These are phyloP conservation scores for Microplitis deprimator DNA, from an alignment of 2,888 invertebrate genomes.

Conservation along the genomic window DNA sequence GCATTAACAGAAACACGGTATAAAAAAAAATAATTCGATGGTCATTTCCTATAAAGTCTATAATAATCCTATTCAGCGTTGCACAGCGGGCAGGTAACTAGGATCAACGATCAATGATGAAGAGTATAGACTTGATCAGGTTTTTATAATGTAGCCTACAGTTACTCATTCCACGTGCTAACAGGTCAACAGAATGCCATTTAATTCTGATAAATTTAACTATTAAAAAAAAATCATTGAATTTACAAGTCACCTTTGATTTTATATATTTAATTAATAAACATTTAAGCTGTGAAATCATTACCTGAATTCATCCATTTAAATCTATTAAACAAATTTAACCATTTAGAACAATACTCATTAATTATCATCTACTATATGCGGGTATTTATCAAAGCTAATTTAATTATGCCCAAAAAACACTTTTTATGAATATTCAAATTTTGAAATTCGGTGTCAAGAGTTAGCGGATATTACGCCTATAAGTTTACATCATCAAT, in stretches of 20 bases:
- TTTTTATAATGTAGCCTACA: neutral
- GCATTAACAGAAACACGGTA: neutral
- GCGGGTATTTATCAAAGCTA: neutral
- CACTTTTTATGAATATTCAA: constrained; percentile 55
- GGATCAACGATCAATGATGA: neutral
- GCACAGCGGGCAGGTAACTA: neutral
- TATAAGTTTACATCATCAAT: neutral
- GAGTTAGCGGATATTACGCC: constrained; percentile 64
- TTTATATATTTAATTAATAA: neutral
- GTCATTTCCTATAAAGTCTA: neutral
- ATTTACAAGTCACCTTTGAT: neutral
- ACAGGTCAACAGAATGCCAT: neutral
- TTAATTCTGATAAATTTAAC: too few relatives aligned
- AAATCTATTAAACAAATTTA: neutral
- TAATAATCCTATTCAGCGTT: neutral
- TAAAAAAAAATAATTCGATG: neutral
- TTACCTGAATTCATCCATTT: neutral
- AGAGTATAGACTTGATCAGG: neutral
- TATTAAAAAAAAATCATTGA: neutral
- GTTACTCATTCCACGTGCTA: neutral
- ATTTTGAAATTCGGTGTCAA: constrained; percentile 56
- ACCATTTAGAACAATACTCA: neutral
- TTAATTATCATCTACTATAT: neutral
- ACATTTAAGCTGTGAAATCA: neutral
- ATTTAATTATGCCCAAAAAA: constrained; percentile 3